A percentile compares a stretch with the other conserved stretches of the same genome.
These are phyloP conservation scores for Acanthisitta chloris DNA, from an alignment of 2,113 vertebrate genomes.

Conservation along the genomic window DNA sequence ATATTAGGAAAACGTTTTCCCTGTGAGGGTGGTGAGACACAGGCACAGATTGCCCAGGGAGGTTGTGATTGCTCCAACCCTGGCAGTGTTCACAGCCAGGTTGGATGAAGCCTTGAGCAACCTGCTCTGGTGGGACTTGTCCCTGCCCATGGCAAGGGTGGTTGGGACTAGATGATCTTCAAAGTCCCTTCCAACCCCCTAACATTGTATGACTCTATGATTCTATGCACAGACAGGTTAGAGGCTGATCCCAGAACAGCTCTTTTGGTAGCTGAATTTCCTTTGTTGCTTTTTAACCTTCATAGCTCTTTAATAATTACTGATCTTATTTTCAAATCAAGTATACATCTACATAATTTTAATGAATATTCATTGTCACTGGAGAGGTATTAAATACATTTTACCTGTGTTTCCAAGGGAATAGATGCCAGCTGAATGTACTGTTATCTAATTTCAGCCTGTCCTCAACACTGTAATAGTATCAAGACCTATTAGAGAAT, in stretches of 20 bases:
- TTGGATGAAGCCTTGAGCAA: no score
- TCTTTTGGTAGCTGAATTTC: background rate
- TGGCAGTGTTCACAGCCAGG: no score
- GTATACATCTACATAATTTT: background rate
- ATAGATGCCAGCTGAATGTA: background rate
- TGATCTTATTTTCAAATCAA: constrained; percentile 36
- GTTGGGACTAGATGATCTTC: no score
- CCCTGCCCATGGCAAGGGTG: no score
- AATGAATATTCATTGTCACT: constrained; percentile 36
- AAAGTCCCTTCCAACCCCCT: no score
- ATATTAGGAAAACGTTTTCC: no score
- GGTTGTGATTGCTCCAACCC: no score
- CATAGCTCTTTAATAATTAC: constrained; percentile 55
- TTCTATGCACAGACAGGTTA: background rate
- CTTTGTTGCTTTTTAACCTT: constrained; percentile 37
- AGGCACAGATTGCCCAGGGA: no score
- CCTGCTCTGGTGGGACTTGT: no score
- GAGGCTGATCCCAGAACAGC: background rate
- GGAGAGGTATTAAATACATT: background rate
- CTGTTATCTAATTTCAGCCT: constrained; percentile 28
- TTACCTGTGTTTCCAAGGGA: constrained; percentile 36
- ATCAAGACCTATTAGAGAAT: constrained; percentile 9
- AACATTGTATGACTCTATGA: no score
- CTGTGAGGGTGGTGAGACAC: no score
- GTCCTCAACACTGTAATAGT: background rate